Conservation (phyloP, 2,888 invertebrate genomes). For the Caradrina kadenii region DNA sequence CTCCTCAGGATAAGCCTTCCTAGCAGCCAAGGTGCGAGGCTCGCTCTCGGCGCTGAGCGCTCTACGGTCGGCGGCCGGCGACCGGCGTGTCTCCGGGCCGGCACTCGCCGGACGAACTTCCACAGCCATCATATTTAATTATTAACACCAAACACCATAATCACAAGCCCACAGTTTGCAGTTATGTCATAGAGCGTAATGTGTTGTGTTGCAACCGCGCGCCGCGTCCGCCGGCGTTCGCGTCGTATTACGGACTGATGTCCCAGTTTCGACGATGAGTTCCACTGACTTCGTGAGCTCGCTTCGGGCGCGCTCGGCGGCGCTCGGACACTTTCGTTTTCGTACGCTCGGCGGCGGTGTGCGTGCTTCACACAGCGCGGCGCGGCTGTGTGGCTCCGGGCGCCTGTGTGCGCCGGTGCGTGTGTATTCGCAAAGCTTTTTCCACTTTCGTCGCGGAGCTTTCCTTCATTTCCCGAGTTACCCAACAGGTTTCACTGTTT, state of each 20-base stretch:
- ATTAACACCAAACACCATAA: slow-evolving; percentile 86
- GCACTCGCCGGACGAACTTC: slow-evolving; percentile 86
- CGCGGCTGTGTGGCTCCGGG: slow-evolving; percentile 45
- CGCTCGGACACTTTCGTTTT: slow-evolving; percentile 90
- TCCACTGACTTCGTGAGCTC: slow-evolving; percentile 90
- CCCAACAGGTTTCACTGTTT: slow-evolving; percentile 83
- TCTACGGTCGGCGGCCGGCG: slow-evolving; percentile 78
- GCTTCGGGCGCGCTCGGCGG: slow-evolving; percentile 88
- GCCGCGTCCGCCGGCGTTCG: slow-evolving; percentile 87
- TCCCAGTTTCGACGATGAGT: slow-evolving; percentile 92
- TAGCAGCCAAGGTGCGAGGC: slow-evolving; percentile 87
- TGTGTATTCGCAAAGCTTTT: slow-evolving; percentile 80
- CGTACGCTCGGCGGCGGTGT: slow-evolving; percentile 77
- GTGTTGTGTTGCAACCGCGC: slow-evolving; percentile 74
- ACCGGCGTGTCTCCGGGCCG: slow-evolving; percentile 77
- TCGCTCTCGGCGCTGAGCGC: slow-evolving; percentile 83
- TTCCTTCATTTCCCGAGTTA: slow-evolving; percentile 88
- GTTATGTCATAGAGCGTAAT: slow-evolving; percentile 88
- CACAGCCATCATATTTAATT: slow-evolving; percentile 89
- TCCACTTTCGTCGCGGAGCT: slow-evolving; percentile 88
- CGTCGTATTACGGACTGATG: slow-evolving; percentile 91
- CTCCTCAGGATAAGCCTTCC: slow-evolving; percentile 88
- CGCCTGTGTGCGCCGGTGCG: slow-evolving; percentile 64
- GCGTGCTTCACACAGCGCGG: slow-evolving; percentile 46
- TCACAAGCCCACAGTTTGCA: slow-evolving; percentile 82